phyloP scores from a whole-genome alignment of 2,113 vertebrate genomes.

The Mionectes macconnelli region DNA sequence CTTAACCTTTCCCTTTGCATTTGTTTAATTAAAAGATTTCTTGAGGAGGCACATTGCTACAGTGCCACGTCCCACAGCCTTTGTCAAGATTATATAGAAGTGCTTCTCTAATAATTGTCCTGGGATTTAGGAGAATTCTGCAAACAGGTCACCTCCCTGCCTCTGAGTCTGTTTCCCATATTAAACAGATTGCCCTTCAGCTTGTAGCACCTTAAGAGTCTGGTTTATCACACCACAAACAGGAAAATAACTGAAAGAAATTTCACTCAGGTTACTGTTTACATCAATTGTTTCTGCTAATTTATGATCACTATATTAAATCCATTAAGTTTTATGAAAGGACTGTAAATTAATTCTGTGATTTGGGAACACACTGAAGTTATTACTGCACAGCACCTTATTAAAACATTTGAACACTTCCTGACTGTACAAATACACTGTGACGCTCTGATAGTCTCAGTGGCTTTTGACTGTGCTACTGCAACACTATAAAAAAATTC shows the following conservation, averaged over 20 bases:
- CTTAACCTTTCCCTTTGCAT: constrained; percentile 17
- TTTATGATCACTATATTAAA: constrained; percentile 59
- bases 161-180: not conserved
- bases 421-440: not conserved
- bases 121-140: constrained; percentile 38
- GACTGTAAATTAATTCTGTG: constrained; percentile 58
- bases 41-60: not conserved
- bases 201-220: not conserved
- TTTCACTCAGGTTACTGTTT: constrained; percentile 26
- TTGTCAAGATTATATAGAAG: constrained; percentile 5
- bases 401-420: constrained; percentile 30
- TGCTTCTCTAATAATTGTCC: constrained; percentile 28
- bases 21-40: constrained; percentile 46
- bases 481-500: not conserved
- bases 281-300: constrained; percentile 36
- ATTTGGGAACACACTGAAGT: constrained; percentile 43
- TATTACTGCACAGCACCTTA: constrained; percentile 45
- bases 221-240: not conserved
- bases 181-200: constrained; percentile 20
- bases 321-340: constrained; percentile 28
- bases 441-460: not conserved
- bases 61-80: not conserved
- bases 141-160: constrained; percentile 13
- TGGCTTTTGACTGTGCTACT: not conserved
- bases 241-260: constrained; percentile 26